Evolutionary conservation across 2,888 invertebrate genomes (phyloP), one percentile per base, ranked within the genome.

Genomic region (Amiota mariae): DNA sequence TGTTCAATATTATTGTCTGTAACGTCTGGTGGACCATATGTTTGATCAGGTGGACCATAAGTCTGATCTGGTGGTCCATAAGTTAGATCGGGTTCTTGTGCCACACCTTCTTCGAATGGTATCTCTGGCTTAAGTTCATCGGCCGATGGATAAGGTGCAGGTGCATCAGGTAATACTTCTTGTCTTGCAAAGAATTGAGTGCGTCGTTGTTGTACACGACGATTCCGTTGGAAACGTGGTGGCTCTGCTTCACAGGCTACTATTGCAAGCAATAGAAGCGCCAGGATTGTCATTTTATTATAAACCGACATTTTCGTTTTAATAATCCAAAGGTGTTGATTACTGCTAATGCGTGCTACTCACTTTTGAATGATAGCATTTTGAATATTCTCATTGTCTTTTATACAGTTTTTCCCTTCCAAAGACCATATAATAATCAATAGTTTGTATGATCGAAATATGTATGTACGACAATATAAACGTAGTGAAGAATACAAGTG

Each of bases 51-150:
- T 57, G 79, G 76, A 13, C 73, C 75, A 59, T 75, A 75, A 10
- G 77, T 78, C 15, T 78, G 74, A 70, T 82, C 82, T 11, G 84
- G 85, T 46, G 83, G 76, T 0, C 83, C 86, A 64, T 85, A 85
- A 6, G 80, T 80, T 72, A 82, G 73, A 71, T 86, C 85, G 2
- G 84, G 85, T 24, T 77, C 71, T 11, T 75, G 72, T 79, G 70
- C 59, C 9, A 10, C 51, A 20, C 61, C 70, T 63, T 70, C 61
- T 15, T 74, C 63, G 66, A 51, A 73, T 70, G 63, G 68, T 70
- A 68, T 70, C 72, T 72, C 77, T 71, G 61, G 72, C 64, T 66
- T 72, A 54, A 72, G 71, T 24, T 49, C 67, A 24, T 67, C 67
- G 8, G 67, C 67, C 8, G 67, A 20, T 8, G 67, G 67, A 67